These are phyloP conservation scores for Brachyopa scutellaris DNA, from an alignment of 2,888 invertebrate genomes.

Conservation along the genomic window DNA sequence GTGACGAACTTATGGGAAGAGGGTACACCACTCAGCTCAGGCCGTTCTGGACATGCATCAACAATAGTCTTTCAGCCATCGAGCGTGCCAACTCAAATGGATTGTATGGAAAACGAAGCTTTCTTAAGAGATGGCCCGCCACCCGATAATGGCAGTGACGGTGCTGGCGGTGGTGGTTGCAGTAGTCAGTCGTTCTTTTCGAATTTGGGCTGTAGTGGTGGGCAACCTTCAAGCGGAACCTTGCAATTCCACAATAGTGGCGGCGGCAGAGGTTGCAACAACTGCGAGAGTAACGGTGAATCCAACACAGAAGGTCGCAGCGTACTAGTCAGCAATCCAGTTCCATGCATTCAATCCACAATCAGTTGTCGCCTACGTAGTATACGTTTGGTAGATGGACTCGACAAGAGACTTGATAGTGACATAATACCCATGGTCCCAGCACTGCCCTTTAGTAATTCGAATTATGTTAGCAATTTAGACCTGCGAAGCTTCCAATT, in stretches of 20 bases:
- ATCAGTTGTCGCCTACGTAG: slow-evolving; percentile 5
- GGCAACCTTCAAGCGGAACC: slow-evolving; percentile 24
- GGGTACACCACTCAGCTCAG: slow-evolving; percentile 90
- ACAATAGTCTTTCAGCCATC: slow-evolving; percentile 93
- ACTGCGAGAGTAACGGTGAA: slow-evolving; percentile 17
- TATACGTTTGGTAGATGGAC: slow-evolving; percentile 10
- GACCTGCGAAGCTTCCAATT: slow-evolving; percentile 34
- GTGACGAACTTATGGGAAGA: slow-evolving; percentile 88
- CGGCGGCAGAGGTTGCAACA: slow-evolving; percentile 63
- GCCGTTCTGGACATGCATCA: slow-evolving; percentile 95
- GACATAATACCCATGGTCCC: background rate
- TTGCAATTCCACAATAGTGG: slow-evolving; percentile 22
- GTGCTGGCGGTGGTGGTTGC: slow-evolving; percentile 39
- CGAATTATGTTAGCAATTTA: slow-evolving; percentile 41
- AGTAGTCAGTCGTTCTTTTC: slow-evolving; percentile 29
- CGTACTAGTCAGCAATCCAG: background rate
- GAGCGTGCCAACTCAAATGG: slow-evolving; percentile 81
- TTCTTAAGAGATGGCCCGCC: slow-evolving; percentile 45
- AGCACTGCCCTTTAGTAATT: slow-evolving; percentile 20
- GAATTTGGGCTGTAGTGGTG: slow-evolving; percentile 22
- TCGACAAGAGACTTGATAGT: slow-evolving; percentile 43
- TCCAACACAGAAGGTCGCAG: slow-evolving; percentile 74
- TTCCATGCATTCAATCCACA: slow-evolving; percentile 1
- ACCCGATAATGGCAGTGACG: slow-evolving; percentile 33
- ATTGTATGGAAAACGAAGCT: slow-evolving; percentile 77